Percentiles rank a stretch among this genome's conserved stretches.
These are phyloP conservation scores for Caenorhabditis virilis DNA, from an alignment of 2,888 invertebrate species.

Conservation along the genomic window DNA sequence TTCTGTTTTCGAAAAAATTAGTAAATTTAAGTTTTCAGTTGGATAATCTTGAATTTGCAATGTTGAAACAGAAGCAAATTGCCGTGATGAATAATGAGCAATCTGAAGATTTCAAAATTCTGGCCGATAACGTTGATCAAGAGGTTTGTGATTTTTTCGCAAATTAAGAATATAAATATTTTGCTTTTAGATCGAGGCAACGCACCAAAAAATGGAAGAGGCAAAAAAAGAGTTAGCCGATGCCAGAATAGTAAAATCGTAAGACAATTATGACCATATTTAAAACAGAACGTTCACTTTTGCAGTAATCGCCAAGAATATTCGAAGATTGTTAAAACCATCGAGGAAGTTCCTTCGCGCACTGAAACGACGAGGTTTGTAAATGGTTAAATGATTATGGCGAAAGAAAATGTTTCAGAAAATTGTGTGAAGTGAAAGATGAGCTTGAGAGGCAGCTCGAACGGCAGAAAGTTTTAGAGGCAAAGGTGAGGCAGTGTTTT, in stretches of 20 bases:
- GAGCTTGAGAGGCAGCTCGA: slow-evolving; percentile 56
- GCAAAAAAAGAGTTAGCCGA: slow-evolving; percentile 53
- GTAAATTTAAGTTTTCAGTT: slow-evolving; percentile 26
- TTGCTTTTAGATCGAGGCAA: slow-evolving; percentile 13
- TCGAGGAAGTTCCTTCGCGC: slow-evolving; percentile 56
- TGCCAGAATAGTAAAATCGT: slow-evolving; percentile 46
- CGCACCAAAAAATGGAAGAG: slow-evolving; percentile 48
- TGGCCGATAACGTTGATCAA: slow-evolving; percentile 41
- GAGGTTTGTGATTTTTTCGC: slow-evolving; percentile 17
- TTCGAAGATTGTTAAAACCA: slow-evolving; percentile 51
- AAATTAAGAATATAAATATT: not conserved
- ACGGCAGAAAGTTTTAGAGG: slow-evolving; percentile 54
- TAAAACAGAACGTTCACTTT: no score
- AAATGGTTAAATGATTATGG: not conserved
- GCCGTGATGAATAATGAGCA: slow-evolving; percentile 37
- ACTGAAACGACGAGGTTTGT: slow-evolving; percentile 40
- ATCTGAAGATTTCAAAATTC: slow-evolving; percentile 35
- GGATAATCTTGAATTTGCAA: slow-evolving; percentile 49
- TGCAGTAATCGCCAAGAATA: slow-evolving; percentile 60
- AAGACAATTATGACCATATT: not conserved
- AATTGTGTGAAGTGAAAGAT: slow-evolving; percentile 49
- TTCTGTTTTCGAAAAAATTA: not conserved
- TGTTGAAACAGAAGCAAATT: slow-evolving; percentile 49
- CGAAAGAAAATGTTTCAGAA: slow-evolving; percentile 29
- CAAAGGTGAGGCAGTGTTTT: slow-evolving; percentile 34